These are phyloP conservation scores for Trematomus bernacchii DNA, from an alignment of 2,797 vertebrate genomes.

Conservation along the genomic window DNA sequence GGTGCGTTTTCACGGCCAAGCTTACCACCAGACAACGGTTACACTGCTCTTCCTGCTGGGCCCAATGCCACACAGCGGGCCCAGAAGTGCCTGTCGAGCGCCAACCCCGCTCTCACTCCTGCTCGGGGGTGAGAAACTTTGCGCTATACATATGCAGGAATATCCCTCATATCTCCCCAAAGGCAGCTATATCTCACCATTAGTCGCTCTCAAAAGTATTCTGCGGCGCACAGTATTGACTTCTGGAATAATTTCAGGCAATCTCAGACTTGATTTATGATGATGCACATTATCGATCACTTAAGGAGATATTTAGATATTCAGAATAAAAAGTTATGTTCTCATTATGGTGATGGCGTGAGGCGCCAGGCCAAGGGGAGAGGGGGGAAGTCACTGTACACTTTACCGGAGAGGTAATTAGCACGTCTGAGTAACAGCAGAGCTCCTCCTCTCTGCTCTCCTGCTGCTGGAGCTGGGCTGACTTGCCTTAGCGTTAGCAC, in stretches of 20 bases:
- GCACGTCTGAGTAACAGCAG: constrained; percentile 83
- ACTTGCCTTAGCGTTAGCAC: constrained; percentile 74
- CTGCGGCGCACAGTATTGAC: constrained; percentile 92
- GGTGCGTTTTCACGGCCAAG: constrained; percentile 92
- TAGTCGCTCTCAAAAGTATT: constrained; percentile 90
- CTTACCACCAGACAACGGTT: constrained; percentile 91
- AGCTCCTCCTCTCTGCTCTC: constrained; percentile 68
- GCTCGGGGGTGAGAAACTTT: constrained; percentile 86
- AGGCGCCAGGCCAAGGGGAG: constrained; percentile 88
- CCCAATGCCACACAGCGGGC: constrained; percentile 90
- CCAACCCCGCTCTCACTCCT: constrained; percentile 70
- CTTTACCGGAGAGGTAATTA: constrained; percentile 87
- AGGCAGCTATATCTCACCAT: constrained; percentile 95
- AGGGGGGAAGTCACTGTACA: constrained; percentile 76
- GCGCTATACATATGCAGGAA: constrained; percentile 83
- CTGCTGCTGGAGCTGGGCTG: constrained; percentile 66
- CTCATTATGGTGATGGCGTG: constrained; percentile 89
- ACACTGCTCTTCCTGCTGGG: constrained; percentile 93
- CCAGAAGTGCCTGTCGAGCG: constrained; percentile 87
- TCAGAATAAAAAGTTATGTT: constrained; percentile 91
- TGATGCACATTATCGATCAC: constrained; percentile 98
- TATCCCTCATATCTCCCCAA: constrained; percentile 90
- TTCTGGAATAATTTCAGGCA: constrained; percentile 95
- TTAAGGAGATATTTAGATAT: constrained; percentile 97
- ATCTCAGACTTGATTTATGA: constrained; percentile 96